These are phyloP conservation scores for Acheta domesticus DNA, from an alignment of 2,888 invertebrate species.

Conservation along the genomic window DNA sequence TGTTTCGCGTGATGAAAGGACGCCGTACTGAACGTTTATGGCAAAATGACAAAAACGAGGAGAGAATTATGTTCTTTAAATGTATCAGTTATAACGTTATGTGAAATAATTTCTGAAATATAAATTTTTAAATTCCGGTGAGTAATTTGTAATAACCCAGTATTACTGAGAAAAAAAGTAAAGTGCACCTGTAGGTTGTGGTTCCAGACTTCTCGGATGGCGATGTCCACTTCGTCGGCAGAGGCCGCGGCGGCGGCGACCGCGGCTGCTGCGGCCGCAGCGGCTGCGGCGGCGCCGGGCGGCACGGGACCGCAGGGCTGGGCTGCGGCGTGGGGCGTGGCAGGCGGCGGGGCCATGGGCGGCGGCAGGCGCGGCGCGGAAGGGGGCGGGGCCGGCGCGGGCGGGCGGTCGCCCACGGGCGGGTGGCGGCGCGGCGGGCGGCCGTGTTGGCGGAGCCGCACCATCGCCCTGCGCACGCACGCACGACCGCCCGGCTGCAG, in stretches of 20 bases:
- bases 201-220: conserved; percentile 96
- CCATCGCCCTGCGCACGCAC: not conserved
- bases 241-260: not conserved
- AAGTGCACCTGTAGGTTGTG: conserved; percentile 79
- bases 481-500: too few species aligned
- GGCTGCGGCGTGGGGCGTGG: not conserved
- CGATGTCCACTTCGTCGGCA: conserved; percentile 44
- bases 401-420: not conserved
- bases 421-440: not conserved
- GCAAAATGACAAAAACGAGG: too few species aligned
- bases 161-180: too few species aligned
- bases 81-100: too few species aligned
- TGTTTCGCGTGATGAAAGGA: too few species aligned
- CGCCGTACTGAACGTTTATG: too few species aligned
- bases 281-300: not conserved
- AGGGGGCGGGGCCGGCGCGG: not conserved
- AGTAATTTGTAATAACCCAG: too few species aligned
- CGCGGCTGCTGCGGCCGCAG: not conserved
- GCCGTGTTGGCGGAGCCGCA: not conserved
- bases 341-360: not conserved
- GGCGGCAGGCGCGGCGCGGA: not conserved
- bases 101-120: too few species aligned
- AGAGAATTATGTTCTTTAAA: too few species aligned
- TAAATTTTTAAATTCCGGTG: too few species aligned
- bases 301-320: not conserved